These are phyloP conservation scores for Holcopasites calliopsidis DNA, from an alignment of 1,140 invertebrate species.

Conservation along the genomic window DNA sequence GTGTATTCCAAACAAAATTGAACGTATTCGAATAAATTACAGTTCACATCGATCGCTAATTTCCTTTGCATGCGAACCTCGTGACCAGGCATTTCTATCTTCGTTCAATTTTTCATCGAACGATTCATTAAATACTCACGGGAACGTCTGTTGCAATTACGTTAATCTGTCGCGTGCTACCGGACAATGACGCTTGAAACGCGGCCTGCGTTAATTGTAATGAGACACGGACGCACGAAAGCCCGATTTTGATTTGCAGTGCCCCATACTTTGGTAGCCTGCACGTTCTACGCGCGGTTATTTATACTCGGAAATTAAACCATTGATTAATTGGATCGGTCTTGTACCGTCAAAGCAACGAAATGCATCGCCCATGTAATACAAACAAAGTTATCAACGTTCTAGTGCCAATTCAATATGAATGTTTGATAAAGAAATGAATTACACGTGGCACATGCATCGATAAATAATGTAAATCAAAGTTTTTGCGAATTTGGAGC, in stretches of 20 bases:
- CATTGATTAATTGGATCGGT: constrained; percentile 9
- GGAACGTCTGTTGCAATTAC: constrained; percentile 24
- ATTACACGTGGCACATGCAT: too few relatives aligned
- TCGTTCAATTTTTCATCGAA: not conserved
- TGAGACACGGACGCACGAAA: constrained; percentile 22
- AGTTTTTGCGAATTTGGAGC: too few relatives aligned
- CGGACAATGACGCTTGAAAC: constrained; percentile 27
- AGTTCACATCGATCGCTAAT: not conserved
- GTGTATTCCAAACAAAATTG: not conserved
- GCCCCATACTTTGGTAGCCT: not conserved
- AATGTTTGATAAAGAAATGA: too few relatives aligned
- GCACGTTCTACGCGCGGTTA: not conserved
- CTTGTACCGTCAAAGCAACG: not conserved
- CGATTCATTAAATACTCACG: constrained; percentile 18
- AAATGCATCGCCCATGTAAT: not conserved
- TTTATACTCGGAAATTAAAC: not conserved
- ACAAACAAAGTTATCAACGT: too few relatives aligned
- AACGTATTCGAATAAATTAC: not conserved
- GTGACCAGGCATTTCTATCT: not conserved
- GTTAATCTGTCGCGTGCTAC: constrained; percentile 34
- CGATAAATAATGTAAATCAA: too few relatives aligned
- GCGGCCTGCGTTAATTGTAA: constrained; percentile 43
- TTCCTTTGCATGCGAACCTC: not conserved
- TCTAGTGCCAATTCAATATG: too few relatives aligned
- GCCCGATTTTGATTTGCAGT: constrained; percentile 23